Conservation (phyloP, 2,888 invertebrate species). For the Pterostichus madidus region DNA sequence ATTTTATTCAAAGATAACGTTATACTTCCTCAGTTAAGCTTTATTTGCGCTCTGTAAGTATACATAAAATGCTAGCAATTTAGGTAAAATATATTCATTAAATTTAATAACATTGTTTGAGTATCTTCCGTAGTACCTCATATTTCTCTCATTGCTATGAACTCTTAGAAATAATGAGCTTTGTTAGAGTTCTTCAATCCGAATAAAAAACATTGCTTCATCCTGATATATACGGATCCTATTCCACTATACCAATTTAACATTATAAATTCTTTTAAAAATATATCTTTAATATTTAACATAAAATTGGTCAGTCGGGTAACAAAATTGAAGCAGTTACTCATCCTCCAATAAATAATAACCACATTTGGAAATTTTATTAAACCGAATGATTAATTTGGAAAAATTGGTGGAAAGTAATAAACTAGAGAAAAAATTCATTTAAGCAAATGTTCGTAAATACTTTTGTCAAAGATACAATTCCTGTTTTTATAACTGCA, state of each 20-base stretch:
- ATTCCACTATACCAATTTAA: not conserved
- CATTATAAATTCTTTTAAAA: too few relatives aligned
- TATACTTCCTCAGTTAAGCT: not conserved
- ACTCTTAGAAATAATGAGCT: slow-evolving; percentile 33
- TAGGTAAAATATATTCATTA: slow-evolving; percentile 36
- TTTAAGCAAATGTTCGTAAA: too few relatives aligned
- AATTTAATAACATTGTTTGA: slow-evolving; percentile 38
- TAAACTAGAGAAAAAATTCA: too few relatives aligned
- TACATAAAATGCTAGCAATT: slow-evolving; percentile 24
- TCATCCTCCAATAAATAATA: too few relatives aligned
- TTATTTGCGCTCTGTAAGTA: slow-evolving; percentile 1
- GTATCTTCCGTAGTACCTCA: slow-evolving; percentile 6
- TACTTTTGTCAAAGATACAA: too few relatives aligned
- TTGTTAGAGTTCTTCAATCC: slow-evolving; percentile 6
- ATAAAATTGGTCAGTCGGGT: too few relatives aligned
- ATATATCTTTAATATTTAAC: too few relatives aligned
- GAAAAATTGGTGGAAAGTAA: too few relatives aligned
- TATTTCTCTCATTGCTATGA: slow-evolving; percentile 24
- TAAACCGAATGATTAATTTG: too few relatives aligned
- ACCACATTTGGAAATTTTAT: too few relatives aligned
- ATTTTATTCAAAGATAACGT: slow-evolving; percentile 23
- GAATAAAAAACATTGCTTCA: slow-evolving; percentile 1
- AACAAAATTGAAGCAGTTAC: too few relatives aligned
- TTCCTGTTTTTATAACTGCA: too few relatives aligned
- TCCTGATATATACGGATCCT: not conserved